Evolutionary conservation across 2,797 vertebrate genomes (phyloP).

Genomic region (Sebastes dallii): DNA sequence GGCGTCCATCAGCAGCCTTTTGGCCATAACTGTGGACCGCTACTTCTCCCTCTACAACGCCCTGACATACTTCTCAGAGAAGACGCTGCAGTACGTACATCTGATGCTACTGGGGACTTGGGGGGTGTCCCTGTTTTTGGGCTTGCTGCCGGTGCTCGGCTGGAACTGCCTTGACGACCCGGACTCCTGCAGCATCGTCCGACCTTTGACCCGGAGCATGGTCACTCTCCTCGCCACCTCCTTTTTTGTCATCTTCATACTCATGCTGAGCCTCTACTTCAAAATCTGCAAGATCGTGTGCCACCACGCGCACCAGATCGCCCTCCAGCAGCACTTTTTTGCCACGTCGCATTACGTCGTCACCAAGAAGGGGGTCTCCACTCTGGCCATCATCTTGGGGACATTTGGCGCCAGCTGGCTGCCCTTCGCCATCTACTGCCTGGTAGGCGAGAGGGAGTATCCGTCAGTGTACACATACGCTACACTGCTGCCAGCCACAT

Average conservation of each 20-base stretch:
- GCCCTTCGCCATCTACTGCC: slow-evolving; percentile 96
- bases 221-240: slow-evolving; percentile 90
- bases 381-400: slow-evolving; percentile 95
- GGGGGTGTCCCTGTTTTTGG: slow-evolving; percentile 92
- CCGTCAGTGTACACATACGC: slow-evolving; percentile 95
- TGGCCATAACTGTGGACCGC: slow-evolving; percentile 97
- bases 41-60: slow-evolving; percentile 98
- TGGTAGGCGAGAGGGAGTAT: slow-evolving; percentile 90
- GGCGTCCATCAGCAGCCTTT: slow-evolving; percentile 94
- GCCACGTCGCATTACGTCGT: slow-evolving; percentile 93
- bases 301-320: slow-evolving; percentile 96
- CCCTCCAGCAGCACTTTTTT: slow-evolving; percentile 97
- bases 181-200: slow-evolving; percentile 91
- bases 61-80: slow-evolving; percentile 96
- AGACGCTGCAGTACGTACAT: slow-evolving; percentile 92
- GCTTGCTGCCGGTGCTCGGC: slow-evolving; percentile 92
- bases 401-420: slow-evolving; percentile 98
- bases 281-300: slow-evolving; percentile 98
- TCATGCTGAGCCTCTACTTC: slow-evolving; percentile 97
- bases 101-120: slow-evolving; percentile 91
- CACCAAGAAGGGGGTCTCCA: slow-evolving; percentile 96
- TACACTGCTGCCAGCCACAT: slow-evolving; percentile 95
- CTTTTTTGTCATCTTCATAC: slow-evolving; percentile 91
- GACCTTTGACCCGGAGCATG: slow-evolving; percentile 91
- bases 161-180: slow-evolving; percentile 95